These are phyloP conservation scores for Callocephalon fimbriatum DNA, from an alignment of 2,113 vertebrate genomes.

Conservation along the genomic window DNA sequence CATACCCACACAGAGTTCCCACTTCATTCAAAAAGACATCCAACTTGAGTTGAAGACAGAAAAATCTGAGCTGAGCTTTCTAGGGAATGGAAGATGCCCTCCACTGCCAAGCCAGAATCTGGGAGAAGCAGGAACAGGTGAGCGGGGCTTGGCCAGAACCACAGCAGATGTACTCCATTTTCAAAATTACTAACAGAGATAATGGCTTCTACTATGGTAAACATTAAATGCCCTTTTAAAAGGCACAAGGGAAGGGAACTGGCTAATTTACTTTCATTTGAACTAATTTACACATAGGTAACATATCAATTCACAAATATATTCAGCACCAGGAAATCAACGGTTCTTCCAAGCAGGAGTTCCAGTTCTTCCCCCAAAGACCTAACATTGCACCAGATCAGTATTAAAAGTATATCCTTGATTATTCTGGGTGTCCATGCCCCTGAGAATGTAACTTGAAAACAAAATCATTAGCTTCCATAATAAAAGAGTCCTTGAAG, in stretches of 20 bases:
- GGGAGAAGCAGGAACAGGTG: not conserved
- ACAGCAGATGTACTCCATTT: not conserved
- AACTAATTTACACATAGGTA: constrained; percentile 16
- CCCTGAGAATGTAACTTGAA: too few species aligned
- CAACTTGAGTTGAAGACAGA: not conserved
- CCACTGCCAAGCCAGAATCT: not conserved
- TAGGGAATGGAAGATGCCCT: not conserved
- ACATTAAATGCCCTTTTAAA: constrained; percentile 3
- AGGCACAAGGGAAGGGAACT: not conserved
- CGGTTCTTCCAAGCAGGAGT: too few species aligned
- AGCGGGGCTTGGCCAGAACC: not conserved
- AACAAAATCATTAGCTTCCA: too few species aligned
- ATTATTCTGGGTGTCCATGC: too few species aligned
- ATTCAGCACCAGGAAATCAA: too few species aligned
- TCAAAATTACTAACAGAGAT: not conserved
- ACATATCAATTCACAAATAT: too few species aligned
- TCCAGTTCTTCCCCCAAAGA: too few species aligned
- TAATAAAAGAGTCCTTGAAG: too few species aligned
- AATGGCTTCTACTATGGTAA: constrained; percentile 10
- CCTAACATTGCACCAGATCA: too few species aligned
- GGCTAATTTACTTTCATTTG: constrained; percentile 14
- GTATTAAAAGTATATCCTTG: too few species aligned
- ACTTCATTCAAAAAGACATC: not conserved
- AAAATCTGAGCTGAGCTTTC: not conserved
- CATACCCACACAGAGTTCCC: not conserved